These are phyloP conservation scores for Eupithecia dodoneata DNA, from an alignment of 2,888 invertebrate species.

Conservation along the genomic window DNA sequence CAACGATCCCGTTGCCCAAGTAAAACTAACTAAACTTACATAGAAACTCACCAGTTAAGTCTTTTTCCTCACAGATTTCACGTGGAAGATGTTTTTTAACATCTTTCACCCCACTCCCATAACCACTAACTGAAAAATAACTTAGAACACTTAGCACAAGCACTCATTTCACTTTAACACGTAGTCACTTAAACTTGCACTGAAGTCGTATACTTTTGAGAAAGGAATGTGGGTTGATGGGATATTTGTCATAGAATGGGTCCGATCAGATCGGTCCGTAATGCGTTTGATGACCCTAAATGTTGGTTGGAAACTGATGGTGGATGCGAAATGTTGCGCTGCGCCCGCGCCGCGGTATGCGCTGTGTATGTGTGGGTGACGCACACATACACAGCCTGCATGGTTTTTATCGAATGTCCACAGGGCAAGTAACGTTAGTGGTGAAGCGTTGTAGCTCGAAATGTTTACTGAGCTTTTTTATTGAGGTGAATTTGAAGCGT, in stretches of 20 bases:
- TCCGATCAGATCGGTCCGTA: conserved; percentile 54
- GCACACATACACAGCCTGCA: conserved; percentile 66
- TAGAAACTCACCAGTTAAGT: conserved; percentile 26
- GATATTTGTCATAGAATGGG: conserved; percentile 58
- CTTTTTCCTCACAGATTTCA: conserved; percentile 81
- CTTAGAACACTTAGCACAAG: conserved; percentile 39
- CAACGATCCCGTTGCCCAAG: background rate
- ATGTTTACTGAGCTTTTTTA: conserved; percentile 23
- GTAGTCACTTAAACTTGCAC: conserved; percentile 3
- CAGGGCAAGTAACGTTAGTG: conserved; percentile 78
- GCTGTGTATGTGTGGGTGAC: conserved; percentile 63
- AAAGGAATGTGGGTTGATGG: conserved; percentile 45
- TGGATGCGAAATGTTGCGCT: conserved; percentile 74
- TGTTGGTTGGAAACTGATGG: conserved; percentile 77
- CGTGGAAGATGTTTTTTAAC: conserved; percentile 75
- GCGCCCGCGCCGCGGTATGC: conserved; percentile 79
- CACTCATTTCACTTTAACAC: conserved; percentile 23
- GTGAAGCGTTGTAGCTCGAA: conserved; percentile 63
- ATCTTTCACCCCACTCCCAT: conserved; percentile 62
- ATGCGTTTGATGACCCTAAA: conserved; percentile 81
- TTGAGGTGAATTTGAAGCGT: background rate
- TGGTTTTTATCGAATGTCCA: conserved; percentile 84
- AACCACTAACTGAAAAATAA: conserved; percentile 50
- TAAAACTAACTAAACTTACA: background rate
- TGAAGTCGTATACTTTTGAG: conserved; percentile 1